These are phyloP conservation scores for Aix galericulata DNA, from an alignment of 2,113 vertebrate genomes.

Conservation along the genomic window DNA sequence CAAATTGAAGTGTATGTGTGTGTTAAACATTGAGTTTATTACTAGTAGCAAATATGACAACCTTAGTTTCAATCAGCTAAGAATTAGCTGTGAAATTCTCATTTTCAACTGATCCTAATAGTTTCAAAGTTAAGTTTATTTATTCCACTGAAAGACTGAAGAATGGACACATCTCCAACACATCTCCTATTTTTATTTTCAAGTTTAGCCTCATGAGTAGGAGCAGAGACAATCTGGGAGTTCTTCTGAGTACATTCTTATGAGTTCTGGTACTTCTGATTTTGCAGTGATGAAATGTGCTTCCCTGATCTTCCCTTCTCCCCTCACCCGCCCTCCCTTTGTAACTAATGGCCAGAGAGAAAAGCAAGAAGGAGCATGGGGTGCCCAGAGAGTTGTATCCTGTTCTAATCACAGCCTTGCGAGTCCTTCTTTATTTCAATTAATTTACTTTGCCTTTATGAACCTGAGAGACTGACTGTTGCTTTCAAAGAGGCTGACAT, in stretches of 20 bases:
- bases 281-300: background rate
- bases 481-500: slow-evolving; percentile 80
- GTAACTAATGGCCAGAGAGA: slow-evolving; percentile 41
- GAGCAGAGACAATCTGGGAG: background rate
- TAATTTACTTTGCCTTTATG: slow-evolving; percentile 83
- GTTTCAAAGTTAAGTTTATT: slow-evolving; percentile 34
- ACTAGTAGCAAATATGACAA: slow-evolving; percentile 19
- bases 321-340: background rate
- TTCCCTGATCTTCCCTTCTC: background rate
- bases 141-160: background rate
- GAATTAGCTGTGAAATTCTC: slow-evolving; percentile 42
- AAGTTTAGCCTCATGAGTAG: background rate
- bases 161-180: background rate
- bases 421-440: slow-evolving; percentile 76
- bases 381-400: slow-evolving; percentile 50
- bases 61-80: slow-evolving; percentile 24
- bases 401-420: slow-evolving; percentile 69
- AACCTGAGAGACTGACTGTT: slow-evolving; percentile 77
- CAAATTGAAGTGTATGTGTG: background rate
- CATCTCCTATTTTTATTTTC: background rate
- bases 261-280: background rate
- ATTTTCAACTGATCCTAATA: background rate
- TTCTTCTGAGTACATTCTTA: background rate
- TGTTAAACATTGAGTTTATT: slow-evolving; percentile 54
- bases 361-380: slow-evolving; percentile 44